Evolutionary conservation across 1,140 invertebrate species (phyloP), one percentile per base, ranked within the genome.

Genomic region (Leptestheria dahalacensis): DNA sequence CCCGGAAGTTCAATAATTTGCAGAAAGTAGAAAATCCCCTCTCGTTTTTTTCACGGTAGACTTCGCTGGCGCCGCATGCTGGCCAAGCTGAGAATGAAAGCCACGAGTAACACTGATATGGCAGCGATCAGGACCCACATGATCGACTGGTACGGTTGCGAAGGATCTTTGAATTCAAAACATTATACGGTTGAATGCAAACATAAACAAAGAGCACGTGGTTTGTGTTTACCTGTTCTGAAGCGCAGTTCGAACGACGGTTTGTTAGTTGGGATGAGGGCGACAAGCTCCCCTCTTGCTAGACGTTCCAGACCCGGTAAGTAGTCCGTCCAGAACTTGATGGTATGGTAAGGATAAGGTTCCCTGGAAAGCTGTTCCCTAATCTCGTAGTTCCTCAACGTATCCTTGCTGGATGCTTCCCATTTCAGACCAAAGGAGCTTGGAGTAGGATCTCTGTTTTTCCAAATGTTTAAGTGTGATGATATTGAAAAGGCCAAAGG

Each of bases 381-480:
- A 33, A 60, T 60, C 41, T 50, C 58, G 41, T 62, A 62, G 33
- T 57, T 48, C 29, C 58, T 62, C 24, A 56, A 41, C 3, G 41
- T 33, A 21, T 62, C 54, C 23, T 28, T 57, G 26, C 23, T 57
- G 4, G 54, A 62, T 2, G 56, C 24, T 52, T 62, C 61, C 61
- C 61, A 62, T 51, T 62, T 55, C 9, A 52, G 48, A 15, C 71
- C 74, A 41, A 74, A 73, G 0, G 65, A 71, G 47, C 74, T 77
- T 3, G 77, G 74, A 11, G 77, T 80, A 2, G 74, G 72, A 68
- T 74, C 72, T 1, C 70, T 72, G 23, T n/a, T 48, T 23, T 25
- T 51, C 6, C 12, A 47, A 21, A 2, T 50, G 20, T 15, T 49
- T 26, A 52, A 52, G 29, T 20, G n/a, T n/a, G n/a, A 18, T 4